Conservation (phyloP, 2,888 invertebrate genomes). For the Pyrocoelia pectoralis region DNA sequence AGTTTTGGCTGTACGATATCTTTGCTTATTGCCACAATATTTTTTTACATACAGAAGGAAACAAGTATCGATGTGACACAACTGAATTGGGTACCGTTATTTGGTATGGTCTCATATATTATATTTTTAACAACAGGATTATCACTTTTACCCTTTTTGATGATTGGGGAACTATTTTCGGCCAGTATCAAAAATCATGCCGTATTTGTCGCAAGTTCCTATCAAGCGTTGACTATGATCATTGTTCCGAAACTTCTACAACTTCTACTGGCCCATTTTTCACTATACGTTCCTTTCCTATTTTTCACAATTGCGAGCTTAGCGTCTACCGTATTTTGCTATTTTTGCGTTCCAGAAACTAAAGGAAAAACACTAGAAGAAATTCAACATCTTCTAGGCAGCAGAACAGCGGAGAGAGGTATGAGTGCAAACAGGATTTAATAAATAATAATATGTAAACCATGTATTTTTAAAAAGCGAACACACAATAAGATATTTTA, state of each 20-base stretch:
- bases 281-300: constrained; percentile 49
- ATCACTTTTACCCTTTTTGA: constrained; percentile 48
- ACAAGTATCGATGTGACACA: constrained; percentile 38
- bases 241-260: constrained; percentile 49
- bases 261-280: constrained; percentile 45
- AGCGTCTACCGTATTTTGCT: constrained; percentile 45
- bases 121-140: constrained; percentile 42
- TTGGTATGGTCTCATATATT: constrained; percentile 47
- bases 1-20: constrained; percentile 40
- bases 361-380: constrained; percentile 55
- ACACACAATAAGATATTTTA: no score
- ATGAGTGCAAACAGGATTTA: no score
- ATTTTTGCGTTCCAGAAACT: constrained; percentile 53
- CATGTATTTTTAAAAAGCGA: no score
- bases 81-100: constrained; percentile 52
- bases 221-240: constrained; percentile 42
- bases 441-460: no score
- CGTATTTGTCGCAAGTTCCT: constrained; percentile 44
- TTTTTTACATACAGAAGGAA: constrained; percentile 45
- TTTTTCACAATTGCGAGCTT: constrained; percentile 38
- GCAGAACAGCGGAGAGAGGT: no score
- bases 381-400: constrained; percentile 51
- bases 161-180: constrained; percentile 51
- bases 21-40: constrained; percentile 38
- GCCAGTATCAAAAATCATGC: constrained; percentile 51